These are phyloP conservation scores for Spialia ferax DNA, from an alignment of 2,888 invertebrate species.

Conservation along the genomic window DNA sequence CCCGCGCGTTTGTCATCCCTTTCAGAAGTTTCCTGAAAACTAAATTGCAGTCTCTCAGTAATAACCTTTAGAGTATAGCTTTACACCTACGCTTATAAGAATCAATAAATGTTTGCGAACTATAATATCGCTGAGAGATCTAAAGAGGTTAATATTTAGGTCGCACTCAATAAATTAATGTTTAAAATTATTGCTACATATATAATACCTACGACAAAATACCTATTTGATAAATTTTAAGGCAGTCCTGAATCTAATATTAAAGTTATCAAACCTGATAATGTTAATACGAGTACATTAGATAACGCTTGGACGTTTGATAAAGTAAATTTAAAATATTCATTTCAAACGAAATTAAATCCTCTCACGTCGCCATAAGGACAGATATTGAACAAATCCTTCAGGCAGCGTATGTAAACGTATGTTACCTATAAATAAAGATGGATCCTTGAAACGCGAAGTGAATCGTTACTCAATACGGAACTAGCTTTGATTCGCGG, in stretches of 20 bases:
- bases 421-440: constrained; percentile 49
- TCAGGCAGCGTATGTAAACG: constrained; percentile 39
- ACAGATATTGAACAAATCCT: constrained; percentile 28
- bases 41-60: not conserved
- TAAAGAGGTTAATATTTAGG: not conserved
- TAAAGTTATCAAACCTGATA: constrained; percentile 31
- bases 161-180: not conserved
- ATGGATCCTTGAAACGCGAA: constrained; percentile 50
- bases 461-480: constrained; percentile 46
- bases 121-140: not conserved
- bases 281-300: constrained; percentile 11
- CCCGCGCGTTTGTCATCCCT: too few species aligned
- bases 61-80: not conserved
- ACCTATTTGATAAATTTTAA: constrained; percentile 20
- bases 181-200: not conserved
- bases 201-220: not conserved
- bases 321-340: constrained; percentile 3
- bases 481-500: constrained; percentile 47
- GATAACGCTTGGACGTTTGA: constrained; percentile 18
- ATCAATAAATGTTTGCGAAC: constrained; percentile 4
- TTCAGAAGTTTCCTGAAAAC: constrained; percentile 15
- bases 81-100: not conserved
- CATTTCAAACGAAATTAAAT: constrained; percentile 14
- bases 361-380: constrained; percentile 30
- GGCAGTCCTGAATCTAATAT: constrained; percentile 25